A percentile compares a stretch with the other conserved stretches of the same genome.
phyloP scores from a whole-genome alignment of 2,888 invertebrate species.

The Plemyria rubiginata region DNA sequence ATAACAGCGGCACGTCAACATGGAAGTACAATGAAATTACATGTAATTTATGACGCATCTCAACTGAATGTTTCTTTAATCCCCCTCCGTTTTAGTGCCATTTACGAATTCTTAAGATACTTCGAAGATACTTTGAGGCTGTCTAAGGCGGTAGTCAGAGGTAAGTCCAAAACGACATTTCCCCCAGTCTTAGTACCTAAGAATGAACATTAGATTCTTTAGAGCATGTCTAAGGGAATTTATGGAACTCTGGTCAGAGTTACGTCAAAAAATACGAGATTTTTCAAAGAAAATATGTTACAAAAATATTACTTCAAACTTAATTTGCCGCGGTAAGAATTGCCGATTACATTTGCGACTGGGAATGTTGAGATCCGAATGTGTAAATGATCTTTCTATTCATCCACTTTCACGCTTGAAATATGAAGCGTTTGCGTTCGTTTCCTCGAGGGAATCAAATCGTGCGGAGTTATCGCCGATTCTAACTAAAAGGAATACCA shows the following conservation, averaged over 20 bases:
- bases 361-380: slow-evolving; percentile 28
- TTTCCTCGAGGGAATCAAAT: slow-evolving; percentile 33
- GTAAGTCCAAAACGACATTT: too few species aligned
- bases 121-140: too few species aligned
- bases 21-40: slow-evolving; percentile 17
- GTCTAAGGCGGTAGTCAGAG: too few species aligned
- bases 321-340: slow-evolving; percentile 13
- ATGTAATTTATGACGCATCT: slow-evolving; percentile 9
- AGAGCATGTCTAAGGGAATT: background rate
- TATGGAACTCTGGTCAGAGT: too few species aligned
- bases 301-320: background rate
- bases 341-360: slow-evolving; percentile 26
- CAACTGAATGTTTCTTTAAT: too few species aligned
- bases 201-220: too few species aligned
- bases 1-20: slow-evolving; percentile 36
- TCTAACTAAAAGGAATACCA: slow-evolving; percentile 49
- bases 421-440: slow-evolving; percentile 25
- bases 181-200: too few species aligned
- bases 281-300: background rate
- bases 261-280: background rate
- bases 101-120: too few species aligned
- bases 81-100: too few species aligned
- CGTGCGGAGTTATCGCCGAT: slow-evolving; percentile 29
- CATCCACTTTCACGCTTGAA: slow-evolving; percentile 27
- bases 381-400: slow-evolving; percentile 32